Evolutionary conservation across 2,797 vertebrate genomes (phyloP), one percentile per base, ranked within the genome.

Genomic region (Darevskia mixta): DNA sequence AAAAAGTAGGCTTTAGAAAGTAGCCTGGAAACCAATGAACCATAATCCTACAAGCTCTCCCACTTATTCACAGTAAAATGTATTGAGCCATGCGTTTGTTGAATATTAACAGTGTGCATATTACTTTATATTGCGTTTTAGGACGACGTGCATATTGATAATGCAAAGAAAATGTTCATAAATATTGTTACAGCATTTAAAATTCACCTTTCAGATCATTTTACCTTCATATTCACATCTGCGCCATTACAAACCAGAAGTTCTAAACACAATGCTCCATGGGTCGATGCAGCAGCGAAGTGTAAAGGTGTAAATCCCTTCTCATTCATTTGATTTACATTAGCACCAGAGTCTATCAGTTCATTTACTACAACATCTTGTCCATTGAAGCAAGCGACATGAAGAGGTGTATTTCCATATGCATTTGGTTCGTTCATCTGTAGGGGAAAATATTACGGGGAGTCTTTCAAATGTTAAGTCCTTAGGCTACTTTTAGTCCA

Each of bases 311-410:
- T 98, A 77, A 99, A 99, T 17, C 99, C 99, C 91, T 98, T 99
- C 90, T 98, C 98, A 79, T 99, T 99, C 93, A 98, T 98, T 92
- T 99, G 98, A 97, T 99, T 99, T 75, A 99, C 98, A 72, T 98
- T 98, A 90, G 99, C 98, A 88, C 99, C 98, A 71, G 97, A 97
- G 90, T 99, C 99, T 88, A 99, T 98, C 72, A 99, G 98, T 96
- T 99, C 98, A 64, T 99, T 99, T 92, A 99, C 99, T 69, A 99
- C 98, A 95, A 99, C 98, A 80, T 99, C 99, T 95, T 99, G 99
- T 32, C 99, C 99, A 10, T 99, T 99, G 95, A 99, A 99, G 95
- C 99, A 99, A 92, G 98, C 99, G 93, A 99, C 98, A 0, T 99
- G 99, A 83, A 99, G 98, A 32, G 99, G 97, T 2, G 98, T 99